Percentiles rank a stretch among this genome's conserved stretches.
Conservation (phyloP, 1,140 invertebrate species). For the Drosophila ercepeae region DNA sequence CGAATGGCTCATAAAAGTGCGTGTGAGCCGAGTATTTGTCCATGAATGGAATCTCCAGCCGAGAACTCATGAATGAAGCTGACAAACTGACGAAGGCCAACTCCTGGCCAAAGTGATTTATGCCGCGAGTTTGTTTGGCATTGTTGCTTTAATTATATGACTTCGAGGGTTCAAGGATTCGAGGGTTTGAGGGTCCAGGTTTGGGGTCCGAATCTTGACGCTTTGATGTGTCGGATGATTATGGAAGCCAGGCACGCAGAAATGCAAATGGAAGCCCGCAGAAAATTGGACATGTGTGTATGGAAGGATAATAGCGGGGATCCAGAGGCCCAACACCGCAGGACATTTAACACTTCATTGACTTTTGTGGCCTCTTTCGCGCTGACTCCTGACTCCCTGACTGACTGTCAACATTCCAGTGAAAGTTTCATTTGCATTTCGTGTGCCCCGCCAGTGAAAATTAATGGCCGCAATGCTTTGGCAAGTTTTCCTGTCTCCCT, state of each 20-base stretch:
- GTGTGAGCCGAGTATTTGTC: constrained; percentile 56
- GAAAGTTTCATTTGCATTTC: constrained; percentile 60
- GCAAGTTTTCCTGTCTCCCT: constrained; percentile 30
- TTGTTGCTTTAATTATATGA: constrained; percentile 72
- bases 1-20: constrained; percentile 65
- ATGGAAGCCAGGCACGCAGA: constrained; percentile 59
- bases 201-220: constrained; percentile 16
- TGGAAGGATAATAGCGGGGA: constrained; percentile 25
- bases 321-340: constrained; percentile 42
- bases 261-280: constrained; percentile 66
- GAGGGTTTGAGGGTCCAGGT: constrained; percentile 24
- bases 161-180: constrained; percentile 11
- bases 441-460: constrained; percentile 44
- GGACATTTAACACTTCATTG: constrained; percentile 79
- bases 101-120: constrained; percentile 59
- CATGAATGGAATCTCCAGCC: constrained; percentile 65
- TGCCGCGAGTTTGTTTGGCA: constrained; percentile 62
- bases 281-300: constrained; percentile 38
- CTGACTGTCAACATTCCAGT: constrained; percentile 35
- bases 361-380: constrained; percentile 53
- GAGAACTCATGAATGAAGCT: constrained; percentile 38
- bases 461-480: constrained; percentile 48
- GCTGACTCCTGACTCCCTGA: constrained; percentile 2
- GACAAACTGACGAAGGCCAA: constrained; percentile 5
- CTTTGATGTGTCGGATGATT: constrained; percentile 31